Conservation (phyloP, 2,888 invertebrate species). For the Calliphora vomitoria region DNA sequence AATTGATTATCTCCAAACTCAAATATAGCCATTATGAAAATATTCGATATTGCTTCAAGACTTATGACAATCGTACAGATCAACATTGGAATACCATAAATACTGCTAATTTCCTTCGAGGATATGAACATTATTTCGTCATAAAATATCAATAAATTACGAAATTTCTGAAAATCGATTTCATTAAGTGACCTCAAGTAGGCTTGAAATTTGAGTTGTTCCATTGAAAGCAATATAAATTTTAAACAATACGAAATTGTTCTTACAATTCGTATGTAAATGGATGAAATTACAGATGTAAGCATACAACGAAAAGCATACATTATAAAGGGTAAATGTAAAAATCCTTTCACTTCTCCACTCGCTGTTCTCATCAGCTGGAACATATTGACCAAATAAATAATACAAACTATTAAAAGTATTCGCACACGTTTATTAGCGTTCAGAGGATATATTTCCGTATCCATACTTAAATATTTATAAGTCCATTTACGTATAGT, state of each 20-base stretch:
- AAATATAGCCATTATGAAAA: neutral
- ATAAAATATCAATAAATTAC: neutral
- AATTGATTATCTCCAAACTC: neutral
- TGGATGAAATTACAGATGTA: constrained; percentile 75
- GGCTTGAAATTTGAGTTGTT: neutral
- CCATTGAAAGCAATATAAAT: constrained; percentile 33
- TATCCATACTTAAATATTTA: neutral
- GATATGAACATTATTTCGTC: neutral
- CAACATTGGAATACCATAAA: constrained; percentile 6
- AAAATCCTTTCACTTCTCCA: neutral
- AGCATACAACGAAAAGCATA: constrained; percentile 71
- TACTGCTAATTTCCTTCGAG: neutral
- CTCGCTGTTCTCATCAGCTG: neutral
- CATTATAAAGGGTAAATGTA: neutral
- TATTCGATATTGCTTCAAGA: neutral
- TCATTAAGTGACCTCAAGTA: neutral
- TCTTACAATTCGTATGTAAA: constrained; percentile 76
- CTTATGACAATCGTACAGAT: neutral
- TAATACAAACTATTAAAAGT: neutral
- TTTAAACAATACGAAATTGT: constrained; percentile 72
- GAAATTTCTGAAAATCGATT: neutral
- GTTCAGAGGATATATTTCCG: neutral
- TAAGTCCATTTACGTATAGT: neutral
- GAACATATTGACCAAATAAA: neutral
- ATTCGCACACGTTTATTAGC: neutral